Evolutionary conservation across 2,797 vertebrate species (phyloP).

Genomic region (Hoplostethus mediterraneus): DNA sequence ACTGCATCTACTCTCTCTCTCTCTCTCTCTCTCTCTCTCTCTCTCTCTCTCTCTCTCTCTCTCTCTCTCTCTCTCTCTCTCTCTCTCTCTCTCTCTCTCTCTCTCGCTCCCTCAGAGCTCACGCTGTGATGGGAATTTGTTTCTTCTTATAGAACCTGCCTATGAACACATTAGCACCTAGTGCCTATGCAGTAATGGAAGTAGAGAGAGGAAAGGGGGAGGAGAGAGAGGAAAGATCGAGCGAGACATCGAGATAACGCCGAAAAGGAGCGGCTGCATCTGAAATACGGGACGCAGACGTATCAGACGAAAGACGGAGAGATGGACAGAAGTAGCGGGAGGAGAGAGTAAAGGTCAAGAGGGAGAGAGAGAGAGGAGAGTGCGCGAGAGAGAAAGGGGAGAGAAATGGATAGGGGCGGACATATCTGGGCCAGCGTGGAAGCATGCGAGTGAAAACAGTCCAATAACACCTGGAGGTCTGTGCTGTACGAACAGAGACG

Average conservation of each 20-base stretch:
- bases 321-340: conserved; percentile 10
- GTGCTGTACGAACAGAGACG: conserved; percentile 48
- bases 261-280: not conserved
- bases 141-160: not conserved
- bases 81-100: not conserved
- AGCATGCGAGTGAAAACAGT: conserved; percentile 47
- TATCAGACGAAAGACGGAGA: conserved; percentile 20
- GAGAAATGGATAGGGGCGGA: conserved; percentile 53
- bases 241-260: not conserved
- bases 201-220: not conserved
- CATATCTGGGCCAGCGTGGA: conserved; percentile 61
- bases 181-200: not conserved
- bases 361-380: conserved; percentile 10
- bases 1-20: not conserved
- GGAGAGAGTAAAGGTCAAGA: conserved; percentile 44
- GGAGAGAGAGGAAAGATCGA: not conserved
- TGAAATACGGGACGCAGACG: not conserved
- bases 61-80: conserved; percentile 1
- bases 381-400: conserved; percentile 11
- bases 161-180: conserved; percentile 8
- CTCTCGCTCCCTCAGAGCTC: too few relatives aligned
- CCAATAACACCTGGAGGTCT: conserved; percentile 63
- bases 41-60: not conserved
- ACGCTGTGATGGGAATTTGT: not conserved
- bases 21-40: conserved; percentile 6